Evolutionary conservation across 2,113 vertebrate species (phyloP), one percentile per base, ranked within the genome.

Genomic region (Puma concolor): DNA sequence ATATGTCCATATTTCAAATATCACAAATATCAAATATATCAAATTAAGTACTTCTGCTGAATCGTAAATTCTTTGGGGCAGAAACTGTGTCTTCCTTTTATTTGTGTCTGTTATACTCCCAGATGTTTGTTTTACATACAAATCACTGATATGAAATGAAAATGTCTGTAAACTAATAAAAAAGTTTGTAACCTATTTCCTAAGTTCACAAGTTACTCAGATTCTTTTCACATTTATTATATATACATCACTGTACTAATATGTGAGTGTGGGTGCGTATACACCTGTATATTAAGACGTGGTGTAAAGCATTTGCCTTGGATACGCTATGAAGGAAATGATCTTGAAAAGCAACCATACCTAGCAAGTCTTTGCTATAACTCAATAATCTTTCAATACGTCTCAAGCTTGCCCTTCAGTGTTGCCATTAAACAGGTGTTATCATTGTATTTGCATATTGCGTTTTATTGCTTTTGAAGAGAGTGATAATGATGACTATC

Each of bases 71-170:
- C n/a, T 31, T n/a, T 16, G 27, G 48, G 33, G 27, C 19, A 96
- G n/a, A 64, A 84, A 84, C 48, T 80, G 4, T 89, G 9, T 44
- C 9, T 81, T 84, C 2, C 44, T 31, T 95, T 3, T 36, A 83
- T 77, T 57, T 94, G 50, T 71, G 41, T 44, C 17, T n/a, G 50
- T 79, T 60, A 57, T 88, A 74, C n/a, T 94, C 74, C 16, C 25
- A 83, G 48, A 67, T 79, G 86, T 19, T 76, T 60, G 19, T 60
- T 96, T 90, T 94, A 69, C 41, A 50, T 67, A 29, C 67, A 86
- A 72, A 74, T 95, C 60, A 83, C 11, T 50, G 15, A 74, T 66
- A 11, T 57, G n/a, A 95, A 92, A 76, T 89, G 57, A 94, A 97
- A 57, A 72, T 80, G 29, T 29, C 21, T 69, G 2, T 87, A 71